Base-by-base conservation (phyloP, 1,140 invertebrate genomes). In the Zaprionus lachaisei region DNA sequence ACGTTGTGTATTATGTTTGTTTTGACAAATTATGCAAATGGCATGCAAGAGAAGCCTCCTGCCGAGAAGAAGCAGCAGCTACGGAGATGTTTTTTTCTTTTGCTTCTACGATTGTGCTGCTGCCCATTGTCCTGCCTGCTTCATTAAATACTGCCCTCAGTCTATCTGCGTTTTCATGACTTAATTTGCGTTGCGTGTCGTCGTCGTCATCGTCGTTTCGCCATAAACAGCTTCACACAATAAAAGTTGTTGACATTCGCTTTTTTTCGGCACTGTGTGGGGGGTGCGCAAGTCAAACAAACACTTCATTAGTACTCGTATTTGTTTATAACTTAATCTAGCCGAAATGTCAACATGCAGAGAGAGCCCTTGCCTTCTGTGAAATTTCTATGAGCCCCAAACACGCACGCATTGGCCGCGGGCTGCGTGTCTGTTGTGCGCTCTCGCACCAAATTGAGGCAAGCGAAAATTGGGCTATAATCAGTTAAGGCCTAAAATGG, bases 301-400 rank as follows among this genome's bases (percentile, higher is more conserved):
- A 79, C 84, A 89, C 84, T 89, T 89, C 84, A 89, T 89, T 89
- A 89, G 84, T 55, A 83, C 73, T 79, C 77, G 83, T 90, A 89
- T 89, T 89, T 90, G 81, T 84, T 90, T 89, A 89, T 89, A 89
- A 89, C 81, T 90, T 89, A 89, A 89, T 89, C 84, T 79, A 90
- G 68, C 73, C 78, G 12, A 70, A 83, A 85, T 85, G 82, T 86
- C 83, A 85, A 81, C 83, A 79, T 68, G 56, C 60, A 81, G 57
- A 54, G 63, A 81, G 57, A 54, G 67, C 71, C 60, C 55, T 34
- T 34, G 38, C 51, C 37, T 26, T 55, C 70, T 63, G 62, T 37
- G 51, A 81, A 81, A 69, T 84, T 85, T 81, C 70, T 82, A 89
- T 79, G 78, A 79, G 78, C 57, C 26, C 65, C 65, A 55, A 72